These are phyloP conservation scores for Eriosoma lanigerum DNA, from an alignment of 1,140 invertebrate genomes.

Conservation along the genomic window DNA sequence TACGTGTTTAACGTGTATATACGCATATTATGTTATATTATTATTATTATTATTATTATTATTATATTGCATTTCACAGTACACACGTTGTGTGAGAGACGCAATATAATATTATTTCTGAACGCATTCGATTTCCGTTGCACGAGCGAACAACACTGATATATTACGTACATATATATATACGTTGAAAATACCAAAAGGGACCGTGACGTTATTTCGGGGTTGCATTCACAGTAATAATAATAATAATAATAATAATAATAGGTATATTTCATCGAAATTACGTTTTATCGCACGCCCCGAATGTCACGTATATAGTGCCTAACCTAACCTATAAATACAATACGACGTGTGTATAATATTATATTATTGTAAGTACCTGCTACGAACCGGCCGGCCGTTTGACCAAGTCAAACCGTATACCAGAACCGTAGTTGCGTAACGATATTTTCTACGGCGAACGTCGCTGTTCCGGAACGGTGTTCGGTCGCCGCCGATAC, in stretches of 20 bases:
- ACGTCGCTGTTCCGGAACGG: conserved; percentile 25
- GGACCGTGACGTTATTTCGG: conserved; percentile 8
- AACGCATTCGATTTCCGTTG: conserved; percentile 29
- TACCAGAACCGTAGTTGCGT: background rate
- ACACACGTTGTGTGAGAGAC: background rate
- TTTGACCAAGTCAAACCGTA: too few relatives aligned
- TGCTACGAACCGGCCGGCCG: background rate
- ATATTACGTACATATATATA: too few relatives aligned
- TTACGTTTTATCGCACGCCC: conserved; percentile 2
- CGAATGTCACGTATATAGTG: background rate
- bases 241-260: too few relatives aligned
- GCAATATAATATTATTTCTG: background rate
- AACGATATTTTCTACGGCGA: background rate
- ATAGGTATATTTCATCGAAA: conserved; percentile 30
- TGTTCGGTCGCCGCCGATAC: background rate
- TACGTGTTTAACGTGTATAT: background rate
- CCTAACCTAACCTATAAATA: too few relatives aligned
- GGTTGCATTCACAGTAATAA: background rate
- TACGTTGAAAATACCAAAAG: background rate
- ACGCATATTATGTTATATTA: background rate
- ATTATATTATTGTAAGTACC: background rate
- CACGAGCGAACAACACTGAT: conserved; percentile 17
- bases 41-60: too few relatives aligned
- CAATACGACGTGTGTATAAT: too few relatives aligned
- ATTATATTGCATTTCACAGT: too few relatives aligned